Evolutionary conservation across 2,113 vertebrate genomes (phyloP), one percentile per base, ranked within the genome.

Genomic region (Coptodon rendalli): DNA sequence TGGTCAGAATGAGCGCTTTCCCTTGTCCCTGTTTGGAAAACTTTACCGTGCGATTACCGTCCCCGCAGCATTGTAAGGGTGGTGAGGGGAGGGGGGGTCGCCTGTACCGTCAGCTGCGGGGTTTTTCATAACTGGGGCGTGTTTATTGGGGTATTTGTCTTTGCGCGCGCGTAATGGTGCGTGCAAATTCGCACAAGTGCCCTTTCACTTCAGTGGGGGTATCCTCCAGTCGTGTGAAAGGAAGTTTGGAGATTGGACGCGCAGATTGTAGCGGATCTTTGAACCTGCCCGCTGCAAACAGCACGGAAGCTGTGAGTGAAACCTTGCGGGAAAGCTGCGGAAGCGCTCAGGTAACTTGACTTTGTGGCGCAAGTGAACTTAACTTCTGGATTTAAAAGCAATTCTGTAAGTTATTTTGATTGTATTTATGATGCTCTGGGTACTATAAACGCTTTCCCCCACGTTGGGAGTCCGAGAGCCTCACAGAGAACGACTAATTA

Each of bases 221-320:
- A 38, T 89, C 89, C 91, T 89, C 90, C 73, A 84, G 88, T 82
- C 82, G 89, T 90, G 92, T 89, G 90, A 88, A 86, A 86, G 91
- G 88, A 94, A 95, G 92, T 93, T 94, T 87, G 63, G 54, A 82
- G 83, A 83, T 73, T 22, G 59, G 76, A 89, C 66, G 57, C 78
- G 40, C 78, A 81, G 83, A 81, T 87, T 87, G 80, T 29, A 29
- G 57, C 82, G 45, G 78, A 71, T 89, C 83, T 80, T 57, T 85
- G 85, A 66, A 82, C 79, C 81, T 83, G 86, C 43, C 73, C 14
- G 43, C 56, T 81, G 80, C 48, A 31, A 78, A 52, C 45, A 79
- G 50, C 14, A 61, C 68, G 12, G 5, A 16, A 4, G 17, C 38
- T 34, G n/a, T 71, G 29, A 80, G 84, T 50, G 6, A 53, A 71